A percentile compares a stretch with the other conserved stretches of the same genome.
Evolutionary conservation across 2,113 vertebrate species (phyloP).

Genomic region (Heliornis fulica): DNA sequence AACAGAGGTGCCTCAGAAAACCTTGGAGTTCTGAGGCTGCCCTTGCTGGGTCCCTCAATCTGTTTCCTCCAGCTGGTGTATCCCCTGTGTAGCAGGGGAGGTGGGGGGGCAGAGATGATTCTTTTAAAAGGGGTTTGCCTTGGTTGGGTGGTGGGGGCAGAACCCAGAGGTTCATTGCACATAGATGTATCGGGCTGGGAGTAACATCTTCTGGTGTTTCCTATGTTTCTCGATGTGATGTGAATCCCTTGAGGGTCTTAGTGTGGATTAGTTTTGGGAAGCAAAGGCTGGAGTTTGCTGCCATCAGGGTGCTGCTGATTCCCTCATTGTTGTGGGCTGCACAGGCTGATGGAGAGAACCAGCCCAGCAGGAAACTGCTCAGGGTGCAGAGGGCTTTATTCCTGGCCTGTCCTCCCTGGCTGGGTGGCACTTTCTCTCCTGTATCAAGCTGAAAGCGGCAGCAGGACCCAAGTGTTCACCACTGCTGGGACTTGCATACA

Average conservation of each 20-base stretch:
- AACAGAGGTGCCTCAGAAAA: slow-evolving; percentile 12
- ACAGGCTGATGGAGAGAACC: not conserved
- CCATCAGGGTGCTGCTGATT: not conserved
- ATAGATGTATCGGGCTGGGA: rapidly evolving
- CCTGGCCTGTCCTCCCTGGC: not conserved
- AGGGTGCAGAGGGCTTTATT: not conserved
- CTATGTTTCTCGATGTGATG: not conserved
- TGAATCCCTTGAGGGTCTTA: not conserved
- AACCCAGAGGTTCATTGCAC: rapidly evolving
- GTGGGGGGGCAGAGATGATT: not conserved
- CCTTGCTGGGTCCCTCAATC: not conserved
- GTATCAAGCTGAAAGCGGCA: not conserved
- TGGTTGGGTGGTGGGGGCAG: not conserved
- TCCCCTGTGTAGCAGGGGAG: not conserved
- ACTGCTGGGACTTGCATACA: rapidly evolving
- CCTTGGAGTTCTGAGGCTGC: not conserved
- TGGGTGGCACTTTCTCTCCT: rapidly evolving
- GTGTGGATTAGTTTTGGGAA: not conserved
- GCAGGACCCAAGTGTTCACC: not conserved
- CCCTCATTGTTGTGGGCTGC: not conserved
- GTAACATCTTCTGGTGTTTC: not conserved
- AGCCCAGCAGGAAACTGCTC: too few species aligned
- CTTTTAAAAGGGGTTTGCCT: not conserved
- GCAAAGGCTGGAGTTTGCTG: not conserved
- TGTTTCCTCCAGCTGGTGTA: not conserved